Evolutionary conservation across 2,888 invertebrate genomes (phyloP), one percentile per base, ranked within the genome.

Genomic region (Cacoxenus indagator): DNA sequence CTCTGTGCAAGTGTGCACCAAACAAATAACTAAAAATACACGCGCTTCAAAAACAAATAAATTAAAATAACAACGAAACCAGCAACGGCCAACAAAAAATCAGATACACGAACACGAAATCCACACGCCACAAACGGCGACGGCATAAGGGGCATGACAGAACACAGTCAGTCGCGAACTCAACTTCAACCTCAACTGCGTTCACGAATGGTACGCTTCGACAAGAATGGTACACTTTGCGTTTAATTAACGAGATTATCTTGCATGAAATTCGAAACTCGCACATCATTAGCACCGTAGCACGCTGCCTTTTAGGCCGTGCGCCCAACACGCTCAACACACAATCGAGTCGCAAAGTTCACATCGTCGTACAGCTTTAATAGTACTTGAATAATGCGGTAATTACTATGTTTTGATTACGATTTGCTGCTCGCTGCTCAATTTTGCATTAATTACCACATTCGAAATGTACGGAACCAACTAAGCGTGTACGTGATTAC

Each of bases 341-440:
- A n/a, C n/a, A n/a, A n/a, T n/a, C n/a, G n/a, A n/a, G n/a, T n/a
- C n/a, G n/a, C n/a, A n/a, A n/a, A n/a, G n/a, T n/a, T n/a, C n/a
- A n/a, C n/a, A n/a, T n/a, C n/a, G n/a, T n/a, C n/a, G n/a, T n/a
- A n/a, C n/a, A n/a, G 26, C 27, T 55, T 5, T 55, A 48, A 48
- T 48, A 27, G 17, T 8, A 55, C 27, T 55, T 8, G 11, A 26
- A 55, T 6, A 14, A 27, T 24, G 1, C 14, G n/a, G 19, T 61
- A 61, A 37, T 61, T 27, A 37, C 61, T n/a, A 37, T 61, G 61
- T 61, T 61, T 61, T 43, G 61, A 61, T 37, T 61, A n/a, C n/a
- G 55, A 26, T 37, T 55, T 55, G 55, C 17, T 11, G 9, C 14
- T 37, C 37, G 31, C 31, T 31, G 4, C 31, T 37, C 37, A 14